Conservation (phyloP, 2,888 invertebrate genomes). For the Allygus modestus region DNA sequence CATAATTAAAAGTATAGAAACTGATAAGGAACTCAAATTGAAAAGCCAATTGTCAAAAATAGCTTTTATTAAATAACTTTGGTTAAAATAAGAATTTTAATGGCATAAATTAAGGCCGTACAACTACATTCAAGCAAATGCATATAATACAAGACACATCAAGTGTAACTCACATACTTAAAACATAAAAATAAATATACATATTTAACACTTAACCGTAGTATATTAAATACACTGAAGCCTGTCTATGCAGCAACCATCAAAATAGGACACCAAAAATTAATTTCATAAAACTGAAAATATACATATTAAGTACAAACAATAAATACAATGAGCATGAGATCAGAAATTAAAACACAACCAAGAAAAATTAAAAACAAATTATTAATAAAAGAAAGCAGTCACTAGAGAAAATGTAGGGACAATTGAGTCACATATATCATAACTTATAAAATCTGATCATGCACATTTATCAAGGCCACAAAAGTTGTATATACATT, state of each 20-base stretch:
- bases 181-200: conserved; percentile 37
- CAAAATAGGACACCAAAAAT: background rate
- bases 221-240: conserved; percentile 4
- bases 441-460: too few species aligned
- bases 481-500: too few species aligned
- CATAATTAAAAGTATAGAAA: too few species aligned
- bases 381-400: too few species aligned
- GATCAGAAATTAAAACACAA: conserved; percentile 55
- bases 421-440: too few species aligned
- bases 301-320: conserved; percentile 45
- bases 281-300: conserved; percentile 35
- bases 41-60: conserved; percentile 8
- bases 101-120: conserved; percentile 38
- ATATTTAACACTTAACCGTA: conserved; percentile 3
- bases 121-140: conserved; percentile 14
- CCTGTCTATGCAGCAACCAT: background rate
- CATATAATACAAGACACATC: background rate
- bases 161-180: background rate
- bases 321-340: conserved; percentile 45
- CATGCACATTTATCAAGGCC: too few species aligned
- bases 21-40: background rate
- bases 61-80: conserved; percentile 22
- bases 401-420: too few species aligned
- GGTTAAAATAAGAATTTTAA: conserved; percentile 38
- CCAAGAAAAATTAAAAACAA: conserved; percentile 19